Conservation (phyloP, 1,140 invertebrate species). For the Hesperophylax magnus region DNA sequence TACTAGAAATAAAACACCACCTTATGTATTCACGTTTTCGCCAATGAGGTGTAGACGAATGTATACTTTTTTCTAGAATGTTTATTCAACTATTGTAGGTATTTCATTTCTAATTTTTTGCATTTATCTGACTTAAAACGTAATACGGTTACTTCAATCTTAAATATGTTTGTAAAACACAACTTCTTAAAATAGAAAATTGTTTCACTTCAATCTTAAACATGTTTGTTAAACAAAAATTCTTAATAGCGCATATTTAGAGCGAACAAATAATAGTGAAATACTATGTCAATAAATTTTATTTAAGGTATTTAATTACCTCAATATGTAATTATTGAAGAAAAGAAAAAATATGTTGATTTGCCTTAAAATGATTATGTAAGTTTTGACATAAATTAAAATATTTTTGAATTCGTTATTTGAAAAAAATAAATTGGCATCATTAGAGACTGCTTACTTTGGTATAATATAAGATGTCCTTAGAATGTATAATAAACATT, state of each 20-base stretch:
- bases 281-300: neutral
- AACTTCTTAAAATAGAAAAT: too few species aligned
- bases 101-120: too few species aligned
- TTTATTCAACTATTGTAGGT: too few species aligned
- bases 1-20: too few species aligned
- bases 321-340: neutral
- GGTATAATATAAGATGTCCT: neutral
- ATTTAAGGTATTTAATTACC: neutral
- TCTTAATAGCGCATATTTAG: neutral
- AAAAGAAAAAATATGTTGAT: neutral
- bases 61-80: too few species aligned
- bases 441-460: constrained; percentile 11
- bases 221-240: neutral
- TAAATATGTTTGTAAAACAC: too few species aligned
- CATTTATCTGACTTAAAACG: too few species aligned
- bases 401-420: neutral
- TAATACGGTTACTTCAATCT: too few species aligned
- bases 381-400: neutral
- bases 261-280: neutral
- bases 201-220: too few species aligned
- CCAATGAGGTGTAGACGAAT: too few species aligned
- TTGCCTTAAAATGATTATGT: neutral
- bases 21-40: too few species aligned
- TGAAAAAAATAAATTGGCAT: neutral
- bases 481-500: constrained; percentile 1